Evolutionary conservation across 2,797 vertebrate species (phyloP).

Genomic region (Falco rusticolus): DNA sequence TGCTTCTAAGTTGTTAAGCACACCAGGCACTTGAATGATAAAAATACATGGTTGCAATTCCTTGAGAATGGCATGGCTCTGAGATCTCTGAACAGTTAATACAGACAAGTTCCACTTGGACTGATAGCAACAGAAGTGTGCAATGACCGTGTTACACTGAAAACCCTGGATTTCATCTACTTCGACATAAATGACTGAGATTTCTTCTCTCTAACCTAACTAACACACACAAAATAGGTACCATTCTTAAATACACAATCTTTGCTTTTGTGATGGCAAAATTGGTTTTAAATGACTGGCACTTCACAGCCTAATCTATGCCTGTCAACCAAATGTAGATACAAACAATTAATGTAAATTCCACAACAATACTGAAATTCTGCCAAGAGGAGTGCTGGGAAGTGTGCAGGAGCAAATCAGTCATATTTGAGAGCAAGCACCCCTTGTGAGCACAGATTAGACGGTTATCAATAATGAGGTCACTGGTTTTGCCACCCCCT

Average conservation of each 20-base stretch:
- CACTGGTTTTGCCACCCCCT: background rate
- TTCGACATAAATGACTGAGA: background rate
- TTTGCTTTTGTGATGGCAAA: background rate
- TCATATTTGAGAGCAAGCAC: background rate
- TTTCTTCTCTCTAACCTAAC: background rate
- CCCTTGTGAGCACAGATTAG: background rate
- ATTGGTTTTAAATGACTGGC: background rate
- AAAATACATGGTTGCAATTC: constrained; percentile 11
- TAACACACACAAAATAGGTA: background rate
- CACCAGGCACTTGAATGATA: constrained; percentile 11
- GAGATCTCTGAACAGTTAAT: background rate
- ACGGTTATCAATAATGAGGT: background rate
- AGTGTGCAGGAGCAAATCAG: background rate
- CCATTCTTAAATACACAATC: background rate
- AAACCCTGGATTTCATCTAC: background rate
- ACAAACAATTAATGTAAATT: background rate
- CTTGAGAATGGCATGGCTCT: background rate
- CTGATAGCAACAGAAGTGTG: background rate
- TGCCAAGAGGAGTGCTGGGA: background rate
- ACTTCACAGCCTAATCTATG: background rate
- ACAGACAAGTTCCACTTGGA: background rate
- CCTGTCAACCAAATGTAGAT: background rate
- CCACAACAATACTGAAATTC: background rate
- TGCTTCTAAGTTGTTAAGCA: constrained; percentile 40
- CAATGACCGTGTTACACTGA: background rate